These are phyloP conservation scores for Leucania comma DNA, from an alignment of 2,888 invertebrate species.

Conservation along the genomic window DNA sequence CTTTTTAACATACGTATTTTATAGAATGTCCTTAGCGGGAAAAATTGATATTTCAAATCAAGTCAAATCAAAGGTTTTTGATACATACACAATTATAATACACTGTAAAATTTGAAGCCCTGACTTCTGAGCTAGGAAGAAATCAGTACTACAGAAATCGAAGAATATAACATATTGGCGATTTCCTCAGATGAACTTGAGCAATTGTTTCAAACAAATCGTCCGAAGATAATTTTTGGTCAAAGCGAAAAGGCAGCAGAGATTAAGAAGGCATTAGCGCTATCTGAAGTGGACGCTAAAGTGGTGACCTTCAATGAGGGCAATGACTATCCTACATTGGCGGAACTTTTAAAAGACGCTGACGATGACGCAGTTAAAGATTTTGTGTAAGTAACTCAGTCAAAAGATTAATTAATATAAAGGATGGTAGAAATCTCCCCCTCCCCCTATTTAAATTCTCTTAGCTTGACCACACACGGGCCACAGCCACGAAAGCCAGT, in stretches of 20 bases:
- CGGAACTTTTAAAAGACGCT: slow-evolving; percentile 12
- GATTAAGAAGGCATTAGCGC: slow-evolving; percentile 30
- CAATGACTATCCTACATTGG: slow-evolving; percentile 9
- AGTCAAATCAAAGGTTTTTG: too few species aligned
- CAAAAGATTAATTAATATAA: neutral
- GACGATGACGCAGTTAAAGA: slow-evolving; percentile 12
- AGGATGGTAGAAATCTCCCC: too few species aligned
- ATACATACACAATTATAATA: too few species aligned
- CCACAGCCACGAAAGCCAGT: too few species aligned
- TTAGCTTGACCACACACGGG: too few species aligned
- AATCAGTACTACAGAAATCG: too few species aligned
- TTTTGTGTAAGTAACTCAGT: slow-evolving; percentile 45
- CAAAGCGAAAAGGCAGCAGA: slow-evolving; percentile 25
- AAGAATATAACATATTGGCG: too few species aligned
- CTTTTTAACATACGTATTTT: too few species aligned
- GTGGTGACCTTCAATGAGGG: slow-evolving; percentile 32
- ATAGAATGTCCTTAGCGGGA: too few species aligned
- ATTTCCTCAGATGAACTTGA: slow-evolving; percentile 40
- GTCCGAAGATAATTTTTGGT: slow-evolving; percentile 47
- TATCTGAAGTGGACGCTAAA: slow-evolving; percentile 4
- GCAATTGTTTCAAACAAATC: slow-evolving; percentile 14
- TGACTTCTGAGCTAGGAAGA: too few species aligned
- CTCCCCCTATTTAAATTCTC: neutral
- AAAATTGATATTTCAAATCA: too few species aligned
- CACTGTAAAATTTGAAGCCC: too few species aligned